Conservation (phyloP, 2,797 vertebrate genomes). For the Etheostoma perlongum region DNA sequence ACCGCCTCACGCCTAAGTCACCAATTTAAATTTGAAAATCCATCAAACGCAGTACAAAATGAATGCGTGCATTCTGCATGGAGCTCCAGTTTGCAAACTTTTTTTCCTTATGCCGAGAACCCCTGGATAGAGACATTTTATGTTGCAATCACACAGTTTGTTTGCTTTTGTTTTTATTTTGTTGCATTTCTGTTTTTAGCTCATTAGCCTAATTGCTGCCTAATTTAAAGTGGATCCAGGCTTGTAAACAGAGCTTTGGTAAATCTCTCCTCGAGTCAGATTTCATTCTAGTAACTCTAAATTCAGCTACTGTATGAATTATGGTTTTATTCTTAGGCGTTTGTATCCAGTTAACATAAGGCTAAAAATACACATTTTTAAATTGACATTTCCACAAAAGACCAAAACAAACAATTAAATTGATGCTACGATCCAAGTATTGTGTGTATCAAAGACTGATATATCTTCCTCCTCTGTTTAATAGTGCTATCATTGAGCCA, state of each 20-base stretch:
- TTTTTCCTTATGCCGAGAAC: background rate
- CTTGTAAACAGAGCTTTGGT: conserved; percentile 9
- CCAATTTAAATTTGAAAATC: conserved; percentile 50
- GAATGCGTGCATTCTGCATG: conserved; percentile 1
- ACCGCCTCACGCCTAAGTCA: conserved; percentile 29
- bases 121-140: conserved; percentile 9
- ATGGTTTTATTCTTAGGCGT: background rate
- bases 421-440: background rate
- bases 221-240: conserved; percentile 26
- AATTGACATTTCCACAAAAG: background rate
- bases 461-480: background rate
- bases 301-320: background rate
- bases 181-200: conserved; percentile 1
- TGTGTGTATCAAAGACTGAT: background rate
- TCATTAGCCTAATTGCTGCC: conserved; percentile 30
- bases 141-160: conserved; percentile 19
- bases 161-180: conserved; percentile 29
- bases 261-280: background rate
- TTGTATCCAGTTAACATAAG: background rate
- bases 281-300: conserved; percentile 2
- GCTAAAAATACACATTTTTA: background rate
- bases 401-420: background rate
- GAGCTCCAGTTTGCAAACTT: conserved; percentile 37
- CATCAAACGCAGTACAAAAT: conserved; percentile 34
- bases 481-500: background rate